These are phyloP conservation scores for Urocynchramus pylzowi DNA, from an alignment of 2,113 vertebrate genomes.

Conservation along the genomic window DNA sequence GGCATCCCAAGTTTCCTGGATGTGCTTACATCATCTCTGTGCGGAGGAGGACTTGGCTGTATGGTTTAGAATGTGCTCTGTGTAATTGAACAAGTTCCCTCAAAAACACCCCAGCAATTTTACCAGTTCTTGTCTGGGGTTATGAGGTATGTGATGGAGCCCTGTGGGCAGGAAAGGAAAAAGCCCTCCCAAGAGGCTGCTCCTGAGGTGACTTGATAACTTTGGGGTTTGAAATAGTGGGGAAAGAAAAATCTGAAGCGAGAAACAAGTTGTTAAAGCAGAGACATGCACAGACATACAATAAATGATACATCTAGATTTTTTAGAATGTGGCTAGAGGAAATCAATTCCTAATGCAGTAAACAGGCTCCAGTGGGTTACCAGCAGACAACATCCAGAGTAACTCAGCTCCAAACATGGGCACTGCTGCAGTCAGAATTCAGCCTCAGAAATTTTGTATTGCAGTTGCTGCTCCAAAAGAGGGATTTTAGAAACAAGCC, in stretches of 20 bases:
- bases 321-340: background rate
- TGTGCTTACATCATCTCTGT: conserved; percentile 60
- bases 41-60: conserved; percentile 51
- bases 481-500: background rate
- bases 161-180: conserved; percentile 33
- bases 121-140: conserved; percentile 1
- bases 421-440: background rate
- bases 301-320: background rate
- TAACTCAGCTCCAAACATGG: background rate
- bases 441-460: background rate
- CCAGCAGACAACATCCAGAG: background rate
- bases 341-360: background rate
- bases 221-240: background rate
- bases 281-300: background rate
- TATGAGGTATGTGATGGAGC: background rate
- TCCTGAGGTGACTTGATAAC: conserved; percentile 37
- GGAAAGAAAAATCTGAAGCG: background rate
- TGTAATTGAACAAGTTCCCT: conserved; percentile 34
- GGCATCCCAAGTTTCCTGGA: conserved; percentile 61
- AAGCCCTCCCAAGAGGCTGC: conserved; percentile 31
- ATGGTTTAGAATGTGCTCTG: conserved; percentile 20
- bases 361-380: background rate
- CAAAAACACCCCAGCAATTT: conserved; percentile 42
- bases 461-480: background rate
- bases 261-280: background rate